phyloP scores from a whole-genome alignment of 2,797 vertebrate genomes.

The Schizopygopsis malacanthus region DNA sequence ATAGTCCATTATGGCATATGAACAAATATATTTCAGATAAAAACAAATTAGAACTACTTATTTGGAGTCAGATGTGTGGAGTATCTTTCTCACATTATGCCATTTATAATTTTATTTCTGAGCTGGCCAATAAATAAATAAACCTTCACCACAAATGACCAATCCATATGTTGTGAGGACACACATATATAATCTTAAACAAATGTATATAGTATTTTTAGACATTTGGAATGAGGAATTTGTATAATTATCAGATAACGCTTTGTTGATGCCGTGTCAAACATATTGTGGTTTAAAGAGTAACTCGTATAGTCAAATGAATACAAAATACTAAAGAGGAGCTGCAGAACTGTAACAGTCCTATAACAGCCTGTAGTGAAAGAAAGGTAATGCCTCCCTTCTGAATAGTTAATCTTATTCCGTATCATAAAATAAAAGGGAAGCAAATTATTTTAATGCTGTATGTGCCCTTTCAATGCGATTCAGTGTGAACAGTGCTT shows the following conservation, averaged over 20 bases:
- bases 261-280: neutral
- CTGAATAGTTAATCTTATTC: neutral
- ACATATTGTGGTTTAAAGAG: neutral
- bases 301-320: neutral
- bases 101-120: neutral
- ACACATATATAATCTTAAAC: neutral
- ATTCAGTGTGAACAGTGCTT: slow-evolving; percentile 1
- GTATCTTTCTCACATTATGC: neutral
- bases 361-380: neutral
- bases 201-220: no score
- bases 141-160: neutral
- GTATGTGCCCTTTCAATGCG: slow-evolving; percentile 18
- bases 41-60: neutral
- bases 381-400: slow-evolving; percentile 2
- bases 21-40: neutral
- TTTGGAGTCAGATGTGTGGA: neutral
- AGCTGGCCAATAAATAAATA: neutral
- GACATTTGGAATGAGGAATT: neutral
- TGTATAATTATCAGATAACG: neutral
- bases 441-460: slow-evolving; percentile 29
- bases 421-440: slow-evolving; percentile 23
- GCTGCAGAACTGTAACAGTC: slow-evolving; percentile 9
- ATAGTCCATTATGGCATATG: neutral
- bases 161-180: neutral
- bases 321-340: neutral